Conservation (phyloP, 1,140 invertebrate species). For the Hetaerina americana region DNA sequence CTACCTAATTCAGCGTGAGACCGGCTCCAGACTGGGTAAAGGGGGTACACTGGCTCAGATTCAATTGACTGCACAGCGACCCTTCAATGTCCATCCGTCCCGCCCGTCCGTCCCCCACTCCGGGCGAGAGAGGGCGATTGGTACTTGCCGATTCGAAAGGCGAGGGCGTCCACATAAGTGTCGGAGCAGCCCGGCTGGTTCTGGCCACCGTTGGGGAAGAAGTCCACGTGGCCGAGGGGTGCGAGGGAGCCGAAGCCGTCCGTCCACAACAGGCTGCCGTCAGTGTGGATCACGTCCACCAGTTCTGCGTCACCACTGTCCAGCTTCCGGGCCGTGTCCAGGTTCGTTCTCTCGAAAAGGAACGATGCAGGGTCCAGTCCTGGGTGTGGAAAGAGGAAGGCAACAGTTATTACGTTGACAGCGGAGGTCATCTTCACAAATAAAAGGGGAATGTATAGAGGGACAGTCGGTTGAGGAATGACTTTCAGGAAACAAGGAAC, state of each 20-base stretch:
- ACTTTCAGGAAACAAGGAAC: too few species aligned
- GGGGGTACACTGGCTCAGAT: too few species aligned
- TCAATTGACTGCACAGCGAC: too few species aligned
- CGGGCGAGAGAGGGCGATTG: too few species aligned
- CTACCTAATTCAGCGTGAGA: too few species aligned
- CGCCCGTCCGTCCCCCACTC: too few species aligned
- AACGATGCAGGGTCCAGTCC: constrained; percentile 58
- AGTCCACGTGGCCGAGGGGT: constrained; percentile 51
- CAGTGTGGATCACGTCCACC: constrained; percentile 39
- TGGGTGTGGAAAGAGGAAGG: constrained; percentile 10
- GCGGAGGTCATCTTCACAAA: too few species aligned
- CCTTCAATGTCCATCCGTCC: too few species aligned
- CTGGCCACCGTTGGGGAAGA: constrained; percentile 58
- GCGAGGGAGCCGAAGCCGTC: constrained; percentile 29
- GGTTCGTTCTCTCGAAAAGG: constrained; percentile 39
- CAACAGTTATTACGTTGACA: background rate
- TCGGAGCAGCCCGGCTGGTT: constrained; percentile 54
- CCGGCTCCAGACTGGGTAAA: too few species aligned
- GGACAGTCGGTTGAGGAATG: too few species aligned
- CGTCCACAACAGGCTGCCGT: constrained; percentile 25
- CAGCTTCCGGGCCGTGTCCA: constrained; percentile 25
- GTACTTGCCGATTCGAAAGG: constrained; percentile 30
- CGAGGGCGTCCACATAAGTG: constrained; percentile 35
- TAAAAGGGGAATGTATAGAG: too few species aligned
- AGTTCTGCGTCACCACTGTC: constrained; percentile 32